Evolutionary conservation across 2,113 vertebrate species (phyloP).

Genomic region (Vimba vimba): DNA sequence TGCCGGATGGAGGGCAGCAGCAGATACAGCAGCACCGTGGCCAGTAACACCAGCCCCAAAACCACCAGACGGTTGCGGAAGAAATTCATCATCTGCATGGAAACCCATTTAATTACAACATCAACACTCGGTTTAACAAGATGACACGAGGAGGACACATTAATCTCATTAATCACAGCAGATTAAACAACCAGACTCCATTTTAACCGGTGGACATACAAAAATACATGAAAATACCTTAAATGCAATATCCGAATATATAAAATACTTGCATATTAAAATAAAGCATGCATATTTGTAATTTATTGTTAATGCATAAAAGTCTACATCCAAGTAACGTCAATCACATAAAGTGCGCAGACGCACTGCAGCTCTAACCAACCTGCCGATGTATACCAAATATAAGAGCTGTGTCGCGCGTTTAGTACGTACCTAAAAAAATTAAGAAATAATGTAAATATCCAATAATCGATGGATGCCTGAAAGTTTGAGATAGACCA

Average conservation of each 20-base stretch:
- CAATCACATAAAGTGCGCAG: slow-evolving; percentile 3
- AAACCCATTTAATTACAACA: slow-evolving; percentile 50
- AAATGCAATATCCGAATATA: not conserved
- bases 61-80: slow-evolving; percentile 79
- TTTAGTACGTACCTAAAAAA: slow-evolving; percentile 40
- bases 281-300: not conserved
- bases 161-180: slow-evolving; percentile 21
- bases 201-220: not conserved
- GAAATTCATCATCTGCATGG: slow-evolving; percentile 71
- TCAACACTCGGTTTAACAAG: not conserved
- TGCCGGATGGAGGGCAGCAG: slow-evolving; percentile 80
- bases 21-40: slow-evolving; percentile 84
- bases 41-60: slow-evolving; percentile 81
- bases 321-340: slow-evolving; percentile 2
- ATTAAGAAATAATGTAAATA: not conserved
- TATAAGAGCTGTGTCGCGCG: not conserved
- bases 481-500: not conserved
- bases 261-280: not conserved
- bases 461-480: not conserved
- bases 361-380: not conserved
- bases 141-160: not conserved
- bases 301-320: not conserved
- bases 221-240: not conserved
- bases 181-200: not conserved
- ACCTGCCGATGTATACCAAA: not conserved